Percentiles rank a stretch among this genome's conserved stretches.
phyloP scores from a whole-genome alignment of 2,113 vertebrate genomes.

The Beaufortia kweichowensis region DNA sequence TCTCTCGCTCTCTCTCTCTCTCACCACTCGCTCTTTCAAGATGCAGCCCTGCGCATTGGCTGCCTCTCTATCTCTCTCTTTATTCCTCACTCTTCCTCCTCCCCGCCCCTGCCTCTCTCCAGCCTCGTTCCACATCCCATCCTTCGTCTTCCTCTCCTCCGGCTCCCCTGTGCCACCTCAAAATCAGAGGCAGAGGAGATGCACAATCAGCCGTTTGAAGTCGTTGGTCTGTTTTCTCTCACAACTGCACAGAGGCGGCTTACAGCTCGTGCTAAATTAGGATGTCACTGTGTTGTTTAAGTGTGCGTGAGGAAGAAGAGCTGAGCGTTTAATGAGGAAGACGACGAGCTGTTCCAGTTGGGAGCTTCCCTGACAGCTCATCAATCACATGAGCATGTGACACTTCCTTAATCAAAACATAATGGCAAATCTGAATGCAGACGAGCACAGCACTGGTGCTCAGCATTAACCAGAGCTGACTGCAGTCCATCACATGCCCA shows the following conservation, averaged over 20 bases:
- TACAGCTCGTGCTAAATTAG: constrained; percentile 40
- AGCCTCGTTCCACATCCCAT: constrained; percentile 17
- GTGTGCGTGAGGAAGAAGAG: constrained; percentile 1
- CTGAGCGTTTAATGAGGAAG: constrained; percentile 53
- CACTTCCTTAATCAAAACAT: constrained; percentile 57
- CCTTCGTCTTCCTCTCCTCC: constrained; percentile 55
- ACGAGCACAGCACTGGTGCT: constrained; percentile 6
- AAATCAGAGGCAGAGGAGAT: constrained; percentile 24
- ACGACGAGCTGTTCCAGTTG: constrained; percentile 51
- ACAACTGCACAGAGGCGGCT: constrained; percentile 30
- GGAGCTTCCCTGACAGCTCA: constrained; percentile 59
- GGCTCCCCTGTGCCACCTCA: constrained; percentile 25
- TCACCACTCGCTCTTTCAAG: constrained; percentile 62
- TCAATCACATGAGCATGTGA: constrained; percentile 58
- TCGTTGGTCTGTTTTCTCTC: constrained; percentile 8
- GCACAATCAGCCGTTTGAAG: constrained; percentile 47
- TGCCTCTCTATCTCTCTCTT: constrained; percentile 61
- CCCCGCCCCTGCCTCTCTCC: constrained; percentile 28
- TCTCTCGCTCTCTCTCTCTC: constrained; percentile 51
- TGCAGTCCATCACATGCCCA: constrained; percentile 25
- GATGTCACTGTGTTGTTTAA: constrained; percentile 17
- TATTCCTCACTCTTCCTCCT: constrained; percentile 27
- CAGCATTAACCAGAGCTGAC: constrained; percentile 7
- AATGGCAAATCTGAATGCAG: constrained; percentile 37
- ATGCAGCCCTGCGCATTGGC: constrained; percentile 75